These are phyloP conservation scores for Bucorvus abyssinicus DNA, from an alignment of 2,797 vertebrate genomes.

Conservation along the genomic window DNA sequence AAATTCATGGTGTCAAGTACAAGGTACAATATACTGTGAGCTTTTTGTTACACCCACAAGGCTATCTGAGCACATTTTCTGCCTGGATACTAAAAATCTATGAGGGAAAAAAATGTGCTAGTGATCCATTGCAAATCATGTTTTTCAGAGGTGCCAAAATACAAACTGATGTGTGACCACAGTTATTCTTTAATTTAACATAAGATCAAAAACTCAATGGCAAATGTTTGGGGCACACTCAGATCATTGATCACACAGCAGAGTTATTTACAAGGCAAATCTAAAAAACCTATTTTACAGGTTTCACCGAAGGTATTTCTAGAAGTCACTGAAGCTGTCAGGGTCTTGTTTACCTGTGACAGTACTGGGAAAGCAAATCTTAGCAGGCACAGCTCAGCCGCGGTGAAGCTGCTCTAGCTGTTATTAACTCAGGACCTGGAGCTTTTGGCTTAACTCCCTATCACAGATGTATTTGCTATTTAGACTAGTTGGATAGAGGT, in stretches of 20 bases:
- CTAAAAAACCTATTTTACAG: neutral
- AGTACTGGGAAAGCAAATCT: neutral
- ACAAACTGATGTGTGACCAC: neutral
- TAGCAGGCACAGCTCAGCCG: neutral
- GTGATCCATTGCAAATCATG: constrained; percentile 5
- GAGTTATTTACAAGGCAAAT: constrained; percentile 2
- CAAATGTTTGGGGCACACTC: neutral
- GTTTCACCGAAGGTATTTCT: neutral
- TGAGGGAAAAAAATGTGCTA: constrained; percentile 20
- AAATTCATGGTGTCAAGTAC: constrained; percentile 12
- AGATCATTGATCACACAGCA: neutral
- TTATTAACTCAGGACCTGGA: neutral
- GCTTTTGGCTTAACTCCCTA: neutral
- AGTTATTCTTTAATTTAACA: neutral
- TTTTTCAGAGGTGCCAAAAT: constrained; percentile 28
- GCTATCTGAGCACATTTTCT: constrained; percentile 17
- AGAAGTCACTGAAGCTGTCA: neutral
- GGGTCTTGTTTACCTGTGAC: neutral
- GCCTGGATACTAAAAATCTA: constrained; percentile 46
- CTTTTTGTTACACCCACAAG: constrained; percentile 29
- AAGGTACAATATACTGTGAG: neutral
- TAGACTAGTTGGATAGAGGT: neutral
- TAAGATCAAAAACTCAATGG: neutral
- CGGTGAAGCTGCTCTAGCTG: neutral
- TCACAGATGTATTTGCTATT: neutral